These are phyloP conservation scores for Drosophila dunni DNA, from an alignment of 1,140 invertebrate species.

Conservation along the genomic window DNA sequence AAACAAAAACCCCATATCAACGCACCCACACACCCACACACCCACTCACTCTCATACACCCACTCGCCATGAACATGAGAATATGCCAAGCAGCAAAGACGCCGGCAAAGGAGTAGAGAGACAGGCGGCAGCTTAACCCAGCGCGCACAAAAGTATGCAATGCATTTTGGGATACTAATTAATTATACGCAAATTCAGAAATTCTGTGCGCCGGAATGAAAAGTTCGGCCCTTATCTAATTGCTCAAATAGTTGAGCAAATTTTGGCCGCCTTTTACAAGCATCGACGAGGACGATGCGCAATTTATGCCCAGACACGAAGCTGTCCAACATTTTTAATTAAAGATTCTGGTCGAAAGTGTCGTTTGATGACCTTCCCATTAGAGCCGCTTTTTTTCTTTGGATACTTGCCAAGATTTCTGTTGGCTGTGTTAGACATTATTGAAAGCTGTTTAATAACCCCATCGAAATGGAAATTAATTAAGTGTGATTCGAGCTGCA, in stretches of 20 bases:
- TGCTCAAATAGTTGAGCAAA: slow-evolving; percentile 72
- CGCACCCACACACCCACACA: neutral
- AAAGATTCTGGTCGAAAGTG: slow-evolving; percentile 41
- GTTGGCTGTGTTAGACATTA: neutral
- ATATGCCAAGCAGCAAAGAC: slow-evolving; percentile 22
- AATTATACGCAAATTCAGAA: slow-evolving; percentile 33
- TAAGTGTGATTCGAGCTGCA: neutral
- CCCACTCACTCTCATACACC: slow-evolving; percentile 1
- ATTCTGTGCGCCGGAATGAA: slow-evolving; percentile 7
- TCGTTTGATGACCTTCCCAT: slow-evolving; percentile 1
- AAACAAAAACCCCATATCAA: slow-evolving; percentile 30
- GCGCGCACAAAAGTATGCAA: slow-evolving; percentile 43
- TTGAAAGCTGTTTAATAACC: neutral
- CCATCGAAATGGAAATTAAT: neutral
- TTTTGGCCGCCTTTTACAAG: slow-evolving; percentile 16
- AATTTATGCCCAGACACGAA: slow-evolving; percentile 74
- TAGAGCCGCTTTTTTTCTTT: neutral
- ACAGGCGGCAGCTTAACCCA: slow-evolving; percentile 9
- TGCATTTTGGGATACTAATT: slow-evolving; percentile 44
- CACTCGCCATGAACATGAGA: slow-evolving; percentile 32
- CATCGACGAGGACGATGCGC: slow-evolving; percentile 48
- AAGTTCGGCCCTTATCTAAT: slow-evolving; percentile 53
- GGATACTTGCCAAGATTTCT: neutral
- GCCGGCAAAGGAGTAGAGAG: neutral
- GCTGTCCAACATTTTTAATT: slow-evolving; percentile 76